phyloP scores from a whole-genome alignment of 2,797 vertebrate genomes.

The Notoglanidium macrostoma region DNA sequence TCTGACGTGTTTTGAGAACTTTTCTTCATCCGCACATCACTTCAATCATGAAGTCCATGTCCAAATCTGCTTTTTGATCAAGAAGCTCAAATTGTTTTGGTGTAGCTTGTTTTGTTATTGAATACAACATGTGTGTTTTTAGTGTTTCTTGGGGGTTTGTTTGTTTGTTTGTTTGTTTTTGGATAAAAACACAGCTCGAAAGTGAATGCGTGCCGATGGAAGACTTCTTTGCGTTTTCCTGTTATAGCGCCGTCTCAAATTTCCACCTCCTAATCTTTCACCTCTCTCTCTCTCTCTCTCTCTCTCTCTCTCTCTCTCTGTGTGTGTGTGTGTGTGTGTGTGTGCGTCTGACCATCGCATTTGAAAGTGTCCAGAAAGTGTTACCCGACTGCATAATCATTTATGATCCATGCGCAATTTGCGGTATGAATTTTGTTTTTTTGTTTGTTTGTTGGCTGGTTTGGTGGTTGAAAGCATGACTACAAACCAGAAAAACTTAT shows the following conservation, averaged over 20 bases:
- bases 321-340: no score
- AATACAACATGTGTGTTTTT: no score
- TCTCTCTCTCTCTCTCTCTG: constrained; percentile 26
- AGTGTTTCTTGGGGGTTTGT: no score
- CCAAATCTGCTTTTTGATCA: not conserved
- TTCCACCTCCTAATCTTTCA: constrained; percentile 6
- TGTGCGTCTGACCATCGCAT: not conserved
- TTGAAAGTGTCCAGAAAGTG: not conserved
- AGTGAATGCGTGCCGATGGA: not conserved
- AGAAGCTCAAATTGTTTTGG: not conserved
- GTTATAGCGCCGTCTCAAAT: constrained; percentile 11
- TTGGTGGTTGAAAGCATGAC: not conserved
- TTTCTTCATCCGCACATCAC: not conserved
- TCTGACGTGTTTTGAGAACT: not conserved
- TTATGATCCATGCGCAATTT: no score
- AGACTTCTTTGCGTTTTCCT: not conserved
- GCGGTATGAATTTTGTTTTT: not conserved
- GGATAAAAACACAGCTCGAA: not conserved
- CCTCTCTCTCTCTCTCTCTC: constrained; percentile 4
- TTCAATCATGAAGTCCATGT: not conserved
- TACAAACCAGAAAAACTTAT: not conserved
- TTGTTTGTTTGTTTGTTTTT: not conserved
- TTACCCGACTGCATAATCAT: not conserved
- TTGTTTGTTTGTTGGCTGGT: not conserved
- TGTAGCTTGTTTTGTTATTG: not conserved